Conservation (phyloP, 2,797 vertebrate genomes). For the Prionace glauca region DNA sequence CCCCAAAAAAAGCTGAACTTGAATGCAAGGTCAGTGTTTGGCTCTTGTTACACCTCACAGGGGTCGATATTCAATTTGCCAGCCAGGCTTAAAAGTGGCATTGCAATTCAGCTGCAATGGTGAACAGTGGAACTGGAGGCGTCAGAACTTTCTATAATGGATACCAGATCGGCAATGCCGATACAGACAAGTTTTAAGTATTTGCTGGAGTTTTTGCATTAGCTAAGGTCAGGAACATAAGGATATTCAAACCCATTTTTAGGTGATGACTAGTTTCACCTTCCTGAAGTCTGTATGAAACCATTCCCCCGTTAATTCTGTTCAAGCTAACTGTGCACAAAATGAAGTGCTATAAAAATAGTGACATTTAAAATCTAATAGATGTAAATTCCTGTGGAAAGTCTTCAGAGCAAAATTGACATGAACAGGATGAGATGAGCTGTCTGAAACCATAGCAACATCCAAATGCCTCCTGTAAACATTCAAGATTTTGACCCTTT, state of each 20-base stretch:
- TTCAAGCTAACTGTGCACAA: not conserved
- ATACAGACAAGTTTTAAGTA: not conserved
- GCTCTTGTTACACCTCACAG: not conserved
- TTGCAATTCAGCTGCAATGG: not conserved
- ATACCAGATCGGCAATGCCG: not conserved
- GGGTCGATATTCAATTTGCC: not conserved
- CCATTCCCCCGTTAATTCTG: not conserved
- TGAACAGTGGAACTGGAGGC: not conserved
- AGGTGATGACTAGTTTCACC: not conserved
- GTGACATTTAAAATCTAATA: slow-evolving; percentile 24
- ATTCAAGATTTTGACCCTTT: slow-evolving; percentile 32
- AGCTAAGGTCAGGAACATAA: not conserved
- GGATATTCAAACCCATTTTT: not conserved
- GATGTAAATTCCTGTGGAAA: slow-evolving; percentile 17
- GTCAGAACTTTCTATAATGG: not conserved
- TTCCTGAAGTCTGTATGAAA: not conserved
- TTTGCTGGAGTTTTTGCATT: not conserved
- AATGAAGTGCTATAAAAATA: not conserved
- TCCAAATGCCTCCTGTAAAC: slow-evolving; percentile 32
- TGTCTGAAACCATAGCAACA: slow-evolving; percentile 36
- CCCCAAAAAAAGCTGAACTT: no score
- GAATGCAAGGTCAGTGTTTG: not conserved
- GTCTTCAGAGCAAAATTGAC: not conserved
- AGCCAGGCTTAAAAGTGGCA: not conserved
- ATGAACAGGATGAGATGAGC: not conserved